phyloP scores from a whole-genome alignment of 1,140 invertebrate genomes.

The Aphelinus atriplicis region DNA sequence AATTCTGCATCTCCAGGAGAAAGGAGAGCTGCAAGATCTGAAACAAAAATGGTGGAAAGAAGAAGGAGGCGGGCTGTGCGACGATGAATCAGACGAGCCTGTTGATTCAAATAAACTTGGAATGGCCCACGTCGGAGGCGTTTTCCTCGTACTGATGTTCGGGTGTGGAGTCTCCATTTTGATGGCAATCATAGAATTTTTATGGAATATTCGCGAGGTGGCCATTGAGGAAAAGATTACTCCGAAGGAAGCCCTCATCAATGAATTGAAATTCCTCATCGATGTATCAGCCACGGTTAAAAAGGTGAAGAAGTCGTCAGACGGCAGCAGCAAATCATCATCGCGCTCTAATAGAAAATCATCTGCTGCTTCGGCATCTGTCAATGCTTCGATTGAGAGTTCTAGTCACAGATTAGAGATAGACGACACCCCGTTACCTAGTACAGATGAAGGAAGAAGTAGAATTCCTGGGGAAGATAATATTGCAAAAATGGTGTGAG shows the following conservation, averaged over 20 bases:
- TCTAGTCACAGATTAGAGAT: no score
- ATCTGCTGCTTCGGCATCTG: no score
- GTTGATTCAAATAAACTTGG: slow-evolving; percentile 68
- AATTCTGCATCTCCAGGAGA: slow-evolving; percentile 84
- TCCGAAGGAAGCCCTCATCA: not conserved
- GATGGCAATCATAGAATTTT: slow-evolving; percentile 80
- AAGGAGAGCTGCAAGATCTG: slow-evolving; percentile 78
- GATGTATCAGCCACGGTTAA: not conserved
- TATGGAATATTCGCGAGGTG: slow-evolving; percentile 83
- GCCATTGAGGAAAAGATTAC: slow-evolving; percentile 78
- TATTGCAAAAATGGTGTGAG: no score
- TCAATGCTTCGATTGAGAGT: no score
- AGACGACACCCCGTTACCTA: no score
- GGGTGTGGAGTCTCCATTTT: slow-evolving; percentile 74
- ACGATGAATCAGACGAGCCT: slow-evolving; percentile 24
- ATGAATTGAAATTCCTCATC: slow-evolving; percentile 8
- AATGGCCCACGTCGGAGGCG: slow-evolving; percentile 87
- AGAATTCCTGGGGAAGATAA: no score
- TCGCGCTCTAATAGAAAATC: no score
- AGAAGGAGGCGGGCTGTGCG: slow-evolving; percentile 59
- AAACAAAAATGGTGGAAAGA: slow-evolving; percentile 90
- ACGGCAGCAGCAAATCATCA: no score
- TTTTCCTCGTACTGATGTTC: slow-evolving; percentile 85
- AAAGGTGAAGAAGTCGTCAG: not conserved
- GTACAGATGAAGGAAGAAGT: no score